Percentiles rank a stretch among this genome's conserved stretches.
Evolutionary conservation across 2,113 vertebrate species (phyloP).

Genomic region (Lophotis ruficrista): DNA sequence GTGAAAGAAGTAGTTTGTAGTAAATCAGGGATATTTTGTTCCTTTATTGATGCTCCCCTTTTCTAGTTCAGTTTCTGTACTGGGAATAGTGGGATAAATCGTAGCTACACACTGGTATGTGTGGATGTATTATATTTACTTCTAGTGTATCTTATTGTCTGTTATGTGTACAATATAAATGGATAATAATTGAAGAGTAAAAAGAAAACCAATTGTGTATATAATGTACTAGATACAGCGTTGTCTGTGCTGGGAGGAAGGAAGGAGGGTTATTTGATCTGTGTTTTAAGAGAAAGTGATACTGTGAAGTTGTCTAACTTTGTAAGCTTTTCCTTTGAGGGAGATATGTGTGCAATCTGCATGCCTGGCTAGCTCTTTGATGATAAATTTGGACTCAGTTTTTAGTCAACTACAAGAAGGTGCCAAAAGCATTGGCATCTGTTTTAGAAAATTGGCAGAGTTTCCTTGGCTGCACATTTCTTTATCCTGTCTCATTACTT

Average conservation of each 20-base stretch:
- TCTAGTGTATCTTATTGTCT: not conserved
- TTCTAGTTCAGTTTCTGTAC: not conserved
- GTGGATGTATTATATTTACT: not conserved
- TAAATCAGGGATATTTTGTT: not conserved
- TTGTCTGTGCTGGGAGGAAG: conserved; percentile 42
- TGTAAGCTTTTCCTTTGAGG: conserved; percentile 51
- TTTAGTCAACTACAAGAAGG: conserved; percentile 40
- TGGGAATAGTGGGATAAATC: not conserved
- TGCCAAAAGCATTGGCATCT: conserved; percentile 37
- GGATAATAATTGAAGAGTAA: not conserved
- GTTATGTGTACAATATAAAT: not conserved
- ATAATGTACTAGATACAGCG: not conserved
- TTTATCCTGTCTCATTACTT: conserved; percentile 32
- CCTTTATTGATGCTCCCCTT: not conserved
- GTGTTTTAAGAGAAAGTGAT: conserved; percentile 39
- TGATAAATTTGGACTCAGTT: conserved; percentile 66
- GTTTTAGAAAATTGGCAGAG: conserved; percentile 41
- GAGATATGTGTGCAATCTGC: conserved; percentile 59
- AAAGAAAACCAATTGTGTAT: conserved; percentile 12
- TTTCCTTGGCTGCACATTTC: conserved; percentile 44
- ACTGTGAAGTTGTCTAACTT: conserved; percentile 47
- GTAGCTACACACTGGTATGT: not conserved
- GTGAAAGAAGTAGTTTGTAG: not conserved
- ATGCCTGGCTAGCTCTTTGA: conserved; percentile 65
- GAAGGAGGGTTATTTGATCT: conserved; percentile 55